Evolutionary conservation across 2,888 invertebrate genomes (phyloP).

Genomic region (Holacanthella duospinosa): DNA sequence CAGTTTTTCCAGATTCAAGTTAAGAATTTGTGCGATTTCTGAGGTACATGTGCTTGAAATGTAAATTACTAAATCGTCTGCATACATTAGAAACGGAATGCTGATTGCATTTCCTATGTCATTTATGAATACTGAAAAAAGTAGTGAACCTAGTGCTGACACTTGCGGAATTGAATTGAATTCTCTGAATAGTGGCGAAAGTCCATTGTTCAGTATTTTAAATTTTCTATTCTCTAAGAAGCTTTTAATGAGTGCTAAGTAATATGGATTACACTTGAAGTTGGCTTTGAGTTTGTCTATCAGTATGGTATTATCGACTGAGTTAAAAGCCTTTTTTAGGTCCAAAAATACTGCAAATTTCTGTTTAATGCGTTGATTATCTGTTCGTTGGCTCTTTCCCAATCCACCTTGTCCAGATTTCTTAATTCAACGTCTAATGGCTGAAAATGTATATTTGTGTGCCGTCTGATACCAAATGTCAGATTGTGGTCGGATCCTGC

Average conservation of each 20-base stretch:
- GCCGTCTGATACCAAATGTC: too few species aligned
- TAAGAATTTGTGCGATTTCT: background rate
- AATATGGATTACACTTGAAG: too few species aligned
- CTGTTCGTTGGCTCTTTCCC: too few species aligned
- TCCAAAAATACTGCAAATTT: too few species aligned
- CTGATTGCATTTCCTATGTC: background rate
- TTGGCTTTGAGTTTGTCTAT: too few species aligned
- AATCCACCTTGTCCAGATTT: too few species aligned
- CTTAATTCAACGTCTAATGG: too few species aligned
- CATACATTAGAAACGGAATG: slow-evolving; percentile 3
- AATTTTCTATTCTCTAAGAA: slow-evolving; percentile 1
- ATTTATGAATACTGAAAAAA: slow-evolving; percentile 5
- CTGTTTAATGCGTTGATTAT: too few species aligned
- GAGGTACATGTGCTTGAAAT: background rate
- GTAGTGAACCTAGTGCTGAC: background rate
- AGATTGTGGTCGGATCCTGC: too few species aligned
- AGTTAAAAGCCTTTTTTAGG: too few species aligned
- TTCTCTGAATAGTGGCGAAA: background rate
- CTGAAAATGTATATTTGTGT: too few species aligned
- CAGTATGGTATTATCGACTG: too few species aligned
- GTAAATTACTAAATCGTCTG: slow-evolving; percentile 10
- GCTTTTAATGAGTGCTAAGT: background rate
- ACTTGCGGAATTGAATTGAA: slow-evolving; percentile 6
- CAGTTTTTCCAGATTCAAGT: background rate
- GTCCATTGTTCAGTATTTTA: background rate